Evolutionary conservation across 2,113 vertebrate genomes (phyloP).

Genomic region (Heliornis fulica): DNA sequence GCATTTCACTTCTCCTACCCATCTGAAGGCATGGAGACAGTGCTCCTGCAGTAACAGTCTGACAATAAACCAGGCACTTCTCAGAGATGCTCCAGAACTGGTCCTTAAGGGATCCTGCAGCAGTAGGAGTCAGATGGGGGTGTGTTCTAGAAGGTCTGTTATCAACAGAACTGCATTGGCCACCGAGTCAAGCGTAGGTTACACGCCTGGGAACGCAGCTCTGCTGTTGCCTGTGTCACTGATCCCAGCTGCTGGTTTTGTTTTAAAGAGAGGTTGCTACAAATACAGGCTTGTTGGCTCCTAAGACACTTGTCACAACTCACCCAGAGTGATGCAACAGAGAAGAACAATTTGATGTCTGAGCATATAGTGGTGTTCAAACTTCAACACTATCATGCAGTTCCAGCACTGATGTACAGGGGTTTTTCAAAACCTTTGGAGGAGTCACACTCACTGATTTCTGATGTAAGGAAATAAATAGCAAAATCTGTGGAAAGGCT

Average conservation of each 20-base stretch:
- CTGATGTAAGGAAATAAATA: background rate
- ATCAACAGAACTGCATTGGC: accelerated
- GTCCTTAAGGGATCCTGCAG: too few relatives aligned
- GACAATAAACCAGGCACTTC: background rate
- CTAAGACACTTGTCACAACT: background rate
- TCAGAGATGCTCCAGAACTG: background rate
- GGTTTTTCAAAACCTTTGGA: background rate
- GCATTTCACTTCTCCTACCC: background rate
- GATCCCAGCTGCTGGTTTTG: background rate
- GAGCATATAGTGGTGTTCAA: background rate
- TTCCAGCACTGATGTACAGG: background rate
- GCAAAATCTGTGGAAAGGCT: background rate
- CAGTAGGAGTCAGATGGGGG: background rate
- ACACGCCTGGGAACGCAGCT: background rate
- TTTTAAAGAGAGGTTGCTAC: background rate
- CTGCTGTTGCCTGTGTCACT: background rate
- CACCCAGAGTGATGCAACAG: too few relatives aligned
- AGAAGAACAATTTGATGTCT: background rate
- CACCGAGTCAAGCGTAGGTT: background rate
- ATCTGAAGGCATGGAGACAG: background rate
- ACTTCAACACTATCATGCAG: accelerated
- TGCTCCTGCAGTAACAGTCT: background rate
- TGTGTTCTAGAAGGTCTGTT: background rate
- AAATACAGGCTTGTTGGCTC: background rate
- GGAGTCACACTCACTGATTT: background rate